Percentiles rank a stretch among this genome's conserved stretches.
Conservation (phyloP, 1,140 invertebrate genomes). For the Spodoptera frugiperda region DNA sequence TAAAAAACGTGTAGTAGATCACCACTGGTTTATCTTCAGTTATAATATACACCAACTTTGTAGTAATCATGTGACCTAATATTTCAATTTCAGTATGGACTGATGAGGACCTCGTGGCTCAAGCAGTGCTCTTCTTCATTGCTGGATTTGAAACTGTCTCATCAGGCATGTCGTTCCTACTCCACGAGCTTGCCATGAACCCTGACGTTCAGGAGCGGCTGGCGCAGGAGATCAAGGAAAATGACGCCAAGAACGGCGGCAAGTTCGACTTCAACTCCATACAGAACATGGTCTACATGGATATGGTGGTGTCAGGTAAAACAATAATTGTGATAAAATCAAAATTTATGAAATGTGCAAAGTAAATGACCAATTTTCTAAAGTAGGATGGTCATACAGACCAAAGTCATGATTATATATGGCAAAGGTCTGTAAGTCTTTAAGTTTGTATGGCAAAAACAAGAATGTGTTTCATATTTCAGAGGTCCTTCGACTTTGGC, state of each 20-base stretch:
- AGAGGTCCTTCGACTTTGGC: slow-evolving; percentile 86
- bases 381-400: too few species aligned
- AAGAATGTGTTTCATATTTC: slow-evolving; percentile 45
- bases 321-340: background rate
- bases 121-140: slow-evolving; percentile 88
- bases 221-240: slow-evolving; percentile 60
- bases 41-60: too few species aligned
- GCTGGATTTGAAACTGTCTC: slow-evolving; percentile 91
- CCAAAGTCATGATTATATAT: too few species aligned
- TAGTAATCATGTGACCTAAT: background rate
- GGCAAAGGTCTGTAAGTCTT: too few species aligned
- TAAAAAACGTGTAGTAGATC: too few species aligned
- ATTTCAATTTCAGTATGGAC: slow-evolving; percentile 72
- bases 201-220: slow-evolving; percentile 87
- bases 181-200: slow-evolving; percentile 87
- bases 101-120: slow-evolving; percentile 86
- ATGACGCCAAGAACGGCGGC: slow-evolving; percentile 53
- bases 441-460: too few species aligned
- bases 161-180: slow-evolving; percentile 70
- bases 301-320: slow-evolving; percentile 74
- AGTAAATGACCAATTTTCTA: background rate
- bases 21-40: too few species aligned
- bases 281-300: slow-evolving; percentile 64
- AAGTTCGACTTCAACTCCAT: slow-evolving; percentile 64
- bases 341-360: background rate